These are phyloP conservation scores for Hypsopygia costalis DNA, from an alignment of 2,888 invertebrate species.

Conservation along the genomic window DNA sequence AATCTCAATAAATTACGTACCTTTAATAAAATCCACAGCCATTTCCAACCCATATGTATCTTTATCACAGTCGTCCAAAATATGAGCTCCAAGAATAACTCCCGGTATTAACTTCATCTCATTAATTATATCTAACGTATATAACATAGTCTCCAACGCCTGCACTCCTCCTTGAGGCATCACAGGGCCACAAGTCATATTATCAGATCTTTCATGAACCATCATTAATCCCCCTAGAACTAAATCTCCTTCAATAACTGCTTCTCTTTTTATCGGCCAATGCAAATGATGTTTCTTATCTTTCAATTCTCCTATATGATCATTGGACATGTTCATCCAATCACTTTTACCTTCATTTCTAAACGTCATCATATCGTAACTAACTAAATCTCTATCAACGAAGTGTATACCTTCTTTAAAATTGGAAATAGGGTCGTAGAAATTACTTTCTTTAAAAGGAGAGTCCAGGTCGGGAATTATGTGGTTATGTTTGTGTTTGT, in stretches of 20 bases:
- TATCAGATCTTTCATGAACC: constrained; percentile 93
- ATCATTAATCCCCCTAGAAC: constrained; percentile 96
- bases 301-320: constrained; percentile 59
- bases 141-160: constrained; percentile 95
- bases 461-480: constrained; percentile 24
- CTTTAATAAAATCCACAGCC: constrained; percentile 98
- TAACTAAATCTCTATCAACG: constrained; percentile 37
- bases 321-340: constrained; percentile 61
- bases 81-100: constrained; percentile 91
- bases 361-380: constrained; percentile 28
- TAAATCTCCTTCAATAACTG: constrained; percentile 92
- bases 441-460: constrained; percentile 30
- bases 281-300: constrained; percentile 60
- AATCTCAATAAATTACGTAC: constrained; percentile 72
- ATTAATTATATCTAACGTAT: constrained; percentile 90
- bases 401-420: constrained; percentile 36
- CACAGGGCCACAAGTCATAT: constrained; percentile 93
- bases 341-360: constrained; percentile 44
- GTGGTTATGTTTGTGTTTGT: constrained; percentile 49
- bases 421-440: constrained; percentile 32
- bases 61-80: constrained; percentile 96
- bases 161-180: constrained; percentile 96
- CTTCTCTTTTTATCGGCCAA: constrained; percentile 93
- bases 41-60: constrained; percentile 97
- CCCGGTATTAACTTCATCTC: constrained; percentile 85